Evolutionary conservation across 2,797 vertebrate genomes (phyloP), one percentile per base, ranked within the genome.

Genomic region (Tapera naevia): DNA sequence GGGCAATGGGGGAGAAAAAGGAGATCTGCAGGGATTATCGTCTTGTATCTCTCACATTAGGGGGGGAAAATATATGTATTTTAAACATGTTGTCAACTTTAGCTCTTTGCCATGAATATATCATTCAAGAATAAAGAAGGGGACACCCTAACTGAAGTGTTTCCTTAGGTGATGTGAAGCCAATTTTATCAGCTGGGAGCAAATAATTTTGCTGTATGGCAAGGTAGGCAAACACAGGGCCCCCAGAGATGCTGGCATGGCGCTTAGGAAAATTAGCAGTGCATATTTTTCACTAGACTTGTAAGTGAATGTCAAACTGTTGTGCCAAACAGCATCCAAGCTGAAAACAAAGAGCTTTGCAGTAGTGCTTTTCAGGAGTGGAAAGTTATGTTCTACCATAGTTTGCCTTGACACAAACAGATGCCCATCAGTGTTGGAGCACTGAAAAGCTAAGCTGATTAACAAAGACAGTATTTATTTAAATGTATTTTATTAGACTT

Each of bases 11-110:
- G 96, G 92, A 96, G 93, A 94, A 94, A 96, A 94, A 95, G 86
- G 90, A 96, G 96, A 94, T 98, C 97, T 97, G 94, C 83, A 83
- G 96, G 97, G 98, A 98, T 98, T 98, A 97, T 90, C 84, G 25
- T 95, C 86, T 97, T 95, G 86, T 97, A 96, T 97, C 97, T 85
- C 93, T 89, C 87, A 66, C 74, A 33, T 86, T 86, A 27, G 45
- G 37, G 78, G 69, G 24, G 75, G 84, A 89, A 83, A 75, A 7
- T 11, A 24, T 25, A 41, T 7, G 5, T 83, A 57, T 88, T 87
- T 92, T 71, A 92, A 95, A 94, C 91, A 96, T 84, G 71, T 89
- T 78, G 65, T 91, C 84, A 93, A 93, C 89, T 92, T 87, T 22
- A 93, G 69, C 45, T 88, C 93, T 88, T 91, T 89, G 62, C 72